A percentile compares a stretch with the other conserved stretches of the same genome.
These are phyloP conservation scores for Alviniconcha marisindica DNA, from an alignment of 1,140 invertebrate species.

Conservation along the genomic window DNA sequence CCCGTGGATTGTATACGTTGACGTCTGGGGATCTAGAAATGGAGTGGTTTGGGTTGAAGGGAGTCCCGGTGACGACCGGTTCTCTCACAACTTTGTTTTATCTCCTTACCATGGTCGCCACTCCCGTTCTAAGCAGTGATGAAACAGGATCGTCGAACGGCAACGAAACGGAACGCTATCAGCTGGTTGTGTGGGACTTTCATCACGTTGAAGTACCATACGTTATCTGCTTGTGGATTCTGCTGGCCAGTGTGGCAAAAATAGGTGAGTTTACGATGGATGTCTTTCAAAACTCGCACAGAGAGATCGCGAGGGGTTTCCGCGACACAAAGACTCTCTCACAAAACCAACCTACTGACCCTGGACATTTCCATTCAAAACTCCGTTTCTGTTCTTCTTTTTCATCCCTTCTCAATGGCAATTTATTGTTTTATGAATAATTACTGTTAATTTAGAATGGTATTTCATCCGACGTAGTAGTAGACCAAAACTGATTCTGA, in stretches of 20 bases:
- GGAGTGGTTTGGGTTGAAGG: constrained; percentile 31
- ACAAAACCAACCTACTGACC: too few relatives aligned
- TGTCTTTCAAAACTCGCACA: too few relatives aligned
- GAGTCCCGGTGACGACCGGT: constrained; percentile 1
- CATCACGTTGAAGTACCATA: constrained; percentile 92
- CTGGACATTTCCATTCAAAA: too few relatives aligned
- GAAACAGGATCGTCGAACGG: constrained; percentile 40
- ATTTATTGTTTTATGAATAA: too few relatives aligned
- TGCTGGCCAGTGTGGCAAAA: constrained; percentile 95
- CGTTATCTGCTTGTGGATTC: constrained; percentile 95
- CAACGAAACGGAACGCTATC: constrained; percentile 71
- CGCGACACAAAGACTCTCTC: too few relatives aligned
- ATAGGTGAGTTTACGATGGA: constrained; percentile 96
- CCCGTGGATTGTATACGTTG: constrained; percentile 49
- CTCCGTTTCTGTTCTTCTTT: too few relatives aligned
- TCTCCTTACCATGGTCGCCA: not conserved
- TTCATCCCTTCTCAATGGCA: too few relatives aligned
- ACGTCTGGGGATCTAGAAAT: constrained; percentile 33
- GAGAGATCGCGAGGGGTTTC: too few relatives aligned
- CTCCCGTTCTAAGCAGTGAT: constrained; percentile 37
- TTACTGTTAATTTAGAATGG: too few relatives aligned
- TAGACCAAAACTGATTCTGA: too few relatives aligned
- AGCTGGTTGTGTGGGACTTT: constrained; percentile 90
- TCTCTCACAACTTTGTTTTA: not conserved
- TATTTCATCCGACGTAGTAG: too few relatives aligned